phyloP scores from a whole-genome alignment of 2,797 vertebrate species.

The Pagetopsis macropterus region DNA sequence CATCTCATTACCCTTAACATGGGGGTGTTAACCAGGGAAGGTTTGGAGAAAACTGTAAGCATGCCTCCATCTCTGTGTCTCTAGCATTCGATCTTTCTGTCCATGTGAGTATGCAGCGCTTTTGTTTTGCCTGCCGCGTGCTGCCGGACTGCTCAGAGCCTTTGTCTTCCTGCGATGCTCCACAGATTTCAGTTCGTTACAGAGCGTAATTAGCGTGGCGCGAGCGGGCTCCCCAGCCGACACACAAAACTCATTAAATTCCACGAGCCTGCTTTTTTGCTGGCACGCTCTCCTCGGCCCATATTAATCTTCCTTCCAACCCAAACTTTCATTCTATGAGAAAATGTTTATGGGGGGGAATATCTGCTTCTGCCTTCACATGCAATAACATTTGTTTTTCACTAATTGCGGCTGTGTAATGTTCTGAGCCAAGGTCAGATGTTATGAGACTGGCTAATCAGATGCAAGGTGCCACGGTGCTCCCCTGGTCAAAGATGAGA shows the following conservation, averaged over 20 bases:
- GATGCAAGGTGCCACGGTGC: constrained; percentile 62
- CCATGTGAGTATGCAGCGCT: constrained; percentile 60
- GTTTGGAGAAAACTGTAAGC: constrained; percentile 27
- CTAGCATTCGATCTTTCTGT: constrained; percentile 24
- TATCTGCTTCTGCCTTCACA: constrained; percentile 59
- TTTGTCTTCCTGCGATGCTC: constrained; percentile 74
- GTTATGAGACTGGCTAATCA: constrained; percentile 73
- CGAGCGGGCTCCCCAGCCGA: constrained; percentile 73
- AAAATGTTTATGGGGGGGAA: constrained; percentile 75
- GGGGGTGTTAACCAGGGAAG: constrained; percentile 45
- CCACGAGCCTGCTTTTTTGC: constrained; percentile 70
- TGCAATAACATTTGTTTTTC: constrained; percentile 47
- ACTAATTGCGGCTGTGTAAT: constrained; percentile 45
- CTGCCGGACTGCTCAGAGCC: constrained; percentile 69
- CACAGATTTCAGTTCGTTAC: constrained; percentile 77
- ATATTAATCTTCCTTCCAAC: constrained; percentile 77
- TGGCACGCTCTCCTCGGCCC: constrained; percentile 67
- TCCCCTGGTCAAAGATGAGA: constrained; percentile 60
- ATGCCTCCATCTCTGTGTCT: constrained; percentile 42
- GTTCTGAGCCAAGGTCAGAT: constrained; percentile 70
- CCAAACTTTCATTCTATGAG: constrained; percentile 76
- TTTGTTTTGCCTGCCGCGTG: constrained; percentile 59
- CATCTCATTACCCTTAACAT: constrained; percentile 62
- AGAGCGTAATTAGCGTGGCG: constrained; percentile 78
- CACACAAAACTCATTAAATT: constrained; percentile 83